Conservation (phyloP, 2,888 invertebrate genomes). For the Clusia tigrina region DNA sequence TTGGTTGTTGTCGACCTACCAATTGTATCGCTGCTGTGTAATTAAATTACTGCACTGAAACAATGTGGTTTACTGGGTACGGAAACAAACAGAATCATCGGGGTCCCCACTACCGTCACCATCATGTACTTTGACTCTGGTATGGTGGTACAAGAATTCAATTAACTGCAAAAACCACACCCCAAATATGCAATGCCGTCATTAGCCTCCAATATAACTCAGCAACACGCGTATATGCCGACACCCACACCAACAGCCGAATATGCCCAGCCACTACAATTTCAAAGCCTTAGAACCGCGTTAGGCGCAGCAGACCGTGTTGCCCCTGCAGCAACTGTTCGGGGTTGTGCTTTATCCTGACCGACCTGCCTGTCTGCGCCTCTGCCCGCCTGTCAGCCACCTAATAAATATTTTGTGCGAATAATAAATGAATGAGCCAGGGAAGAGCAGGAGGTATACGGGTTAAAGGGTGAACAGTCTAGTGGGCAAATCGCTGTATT, state of each 20-base stretch:
- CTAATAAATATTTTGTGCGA: too few relatives aligned
- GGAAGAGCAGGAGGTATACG: too few relatives aligned
- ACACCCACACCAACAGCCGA: constrained; percentile 32
- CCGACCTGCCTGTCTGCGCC: too few relatives aligned
- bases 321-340: too few relatives aligned
- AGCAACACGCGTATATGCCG: constrained; percentile 30
- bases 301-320: constrained; percentile 55
- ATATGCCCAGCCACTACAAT: constrained; percentile 39
- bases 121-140: background rate
- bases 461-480: too few relatives aligned
- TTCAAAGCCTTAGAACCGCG: constrained; percentile 53
- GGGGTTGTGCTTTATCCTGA: too few relatives aligned
- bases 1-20: constrained; percentile 17
- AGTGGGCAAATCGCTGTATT: too few relatives aligned
- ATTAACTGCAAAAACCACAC: constrained; percentile 35
- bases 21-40: constrained; percentile 22
- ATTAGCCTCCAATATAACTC: constrained; percentile 16
- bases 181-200: constrained; percentile 32
- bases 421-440: too few relatives aligned
- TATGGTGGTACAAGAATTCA: constrained; percentile 24
- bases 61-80: background rate
- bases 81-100: too few relatives aligned
- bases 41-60: constrained; percentile 19
- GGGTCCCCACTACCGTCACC: background rate
- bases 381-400: too few relatives aligned